A percentile compares a stretch with the other conserved stretches of the same genome.
Evolutionary conservation across 2,113 vertebrate species (phyloP).

Genomic region (Dasyornis broadbenti): DNA sequence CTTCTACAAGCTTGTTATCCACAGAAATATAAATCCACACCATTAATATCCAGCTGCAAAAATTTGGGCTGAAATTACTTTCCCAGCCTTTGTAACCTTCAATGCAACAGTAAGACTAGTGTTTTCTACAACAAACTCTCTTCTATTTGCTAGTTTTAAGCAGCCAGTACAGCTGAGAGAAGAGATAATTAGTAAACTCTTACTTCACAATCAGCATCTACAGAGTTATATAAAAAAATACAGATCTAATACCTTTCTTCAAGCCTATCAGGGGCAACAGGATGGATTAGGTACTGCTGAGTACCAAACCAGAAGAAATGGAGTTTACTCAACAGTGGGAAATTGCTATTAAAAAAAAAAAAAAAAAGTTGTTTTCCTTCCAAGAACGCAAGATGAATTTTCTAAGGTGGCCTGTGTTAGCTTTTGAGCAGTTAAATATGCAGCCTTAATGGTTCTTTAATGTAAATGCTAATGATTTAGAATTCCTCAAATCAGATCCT

Average conservation of each 20-base stretch:
- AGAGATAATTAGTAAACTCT: not conserved
- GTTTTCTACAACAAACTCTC: not conserved
- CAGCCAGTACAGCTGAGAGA: not conserved
- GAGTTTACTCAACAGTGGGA: not conserved
- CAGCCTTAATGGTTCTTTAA: not conserved
- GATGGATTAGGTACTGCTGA: not conserved
- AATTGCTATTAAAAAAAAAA: not conserved
- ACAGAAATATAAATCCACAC: not conserved
- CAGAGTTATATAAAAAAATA: not conserved
- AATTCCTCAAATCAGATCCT: not conserved
- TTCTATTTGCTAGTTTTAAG: not conserved
- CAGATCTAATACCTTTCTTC: not conserved
- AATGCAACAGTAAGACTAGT: not conserved
- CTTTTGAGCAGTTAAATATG: not conserved
- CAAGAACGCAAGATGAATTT: not conserved
- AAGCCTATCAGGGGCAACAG: not conserved
- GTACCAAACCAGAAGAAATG: not conserved
- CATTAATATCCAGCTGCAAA: conserved; percentile 17
- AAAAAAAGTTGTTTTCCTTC: not conserved
- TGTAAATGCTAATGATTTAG: not conserved
- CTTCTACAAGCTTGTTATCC: not conserved
- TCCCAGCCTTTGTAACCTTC: not conserved
- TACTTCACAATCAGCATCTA: not conserved
- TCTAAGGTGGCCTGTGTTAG: not conserved
- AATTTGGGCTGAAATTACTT: not conserved